A percentile compares a stretch with the other conserved stretches of the same genome.
These are phyloP conservation scores for Hypercompe scribonia DNA, from an alignment of 2,888 invertebrate genomes.

Conservation along the genomic window DNA sequence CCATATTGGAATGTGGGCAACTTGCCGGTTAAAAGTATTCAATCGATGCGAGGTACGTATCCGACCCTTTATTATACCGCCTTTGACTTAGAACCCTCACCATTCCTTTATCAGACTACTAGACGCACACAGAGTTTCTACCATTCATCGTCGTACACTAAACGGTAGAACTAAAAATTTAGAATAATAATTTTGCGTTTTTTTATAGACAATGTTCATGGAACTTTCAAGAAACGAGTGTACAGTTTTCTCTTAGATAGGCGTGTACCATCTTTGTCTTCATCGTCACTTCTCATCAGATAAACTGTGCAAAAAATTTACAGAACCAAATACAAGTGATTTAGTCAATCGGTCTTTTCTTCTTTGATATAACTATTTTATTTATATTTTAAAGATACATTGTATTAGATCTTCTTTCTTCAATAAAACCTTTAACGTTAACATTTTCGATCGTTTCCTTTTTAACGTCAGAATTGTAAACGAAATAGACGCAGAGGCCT, in stretches of 20 bases:
- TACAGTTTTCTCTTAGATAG: neutral
- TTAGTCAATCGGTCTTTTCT: neutral
- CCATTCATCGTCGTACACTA: too few species aligned
- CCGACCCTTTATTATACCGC: slow-evolving; percentile 10
- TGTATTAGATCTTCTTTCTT: neutral
- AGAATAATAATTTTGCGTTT: neutral
- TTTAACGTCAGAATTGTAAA: too few species aligned
- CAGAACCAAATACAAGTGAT: neutral
- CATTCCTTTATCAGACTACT: neutral
- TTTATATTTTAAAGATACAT: neutral
- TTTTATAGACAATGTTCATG: neutral
- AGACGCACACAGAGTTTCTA: neutral
- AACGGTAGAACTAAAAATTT: too few species aligned
- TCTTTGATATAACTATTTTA: neutral
- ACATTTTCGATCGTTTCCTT: too few species aligned
- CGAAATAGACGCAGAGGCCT: too few species aligned
- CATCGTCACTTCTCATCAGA: neutral
- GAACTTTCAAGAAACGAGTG: neutral
- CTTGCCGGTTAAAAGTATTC: slow-evolving; percentile 12
- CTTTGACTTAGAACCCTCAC: slow-evolving; percentile 6
- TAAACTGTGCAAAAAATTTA: neutral
- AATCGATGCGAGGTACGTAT: slow-evolving; percentile 10
- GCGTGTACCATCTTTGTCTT: neutral
- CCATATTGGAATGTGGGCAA: slow-evolving; percentile 5
- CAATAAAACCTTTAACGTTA: neutral